Base-by-base conservation (phyloP, 2,797 vertebrate species). In the Anguilla obscura region DNA sequence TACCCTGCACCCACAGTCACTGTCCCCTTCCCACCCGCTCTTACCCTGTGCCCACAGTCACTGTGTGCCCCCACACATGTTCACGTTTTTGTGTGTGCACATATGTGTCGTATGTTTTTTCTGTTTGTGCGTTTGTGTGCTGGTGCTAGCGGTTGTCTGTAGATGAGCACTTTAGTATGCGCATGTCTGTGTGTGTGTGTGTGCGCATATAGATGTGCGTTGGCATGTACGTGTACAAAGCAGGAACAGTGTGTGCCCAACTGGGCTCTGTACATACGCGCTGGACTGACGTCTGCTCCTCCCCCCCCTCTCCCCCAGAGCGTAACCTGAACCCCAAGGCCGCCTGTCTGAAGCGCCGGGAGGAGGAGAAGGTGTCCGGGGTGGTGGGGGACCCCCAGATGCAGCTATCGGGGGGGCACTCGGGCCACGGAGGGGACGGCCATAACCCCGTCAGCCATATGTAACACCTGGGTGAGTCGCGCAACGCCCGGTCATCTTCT, bases 291-390 rank as follows among this genome's bases (percentile, higher is more conserved):
- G 27, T 27, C 48, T 5, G 48, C 82, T 86, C 69, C 80, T 85
- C 74, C 74, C 89, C 85, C 87, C 88, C 87, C 89, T 84, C 87
- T 87, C 87, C 45, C 33, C 89, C 86, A 99, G 99, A 99, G 93
- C 97, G 99, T 87, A 99, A 99, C 94, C 97, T 99, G 91, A 99
- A 99, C 94, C 99, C 99, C 60, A 99, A 99, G 94, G 99, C 98
- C 0, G 99, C 99, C 87, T 99, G 99, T 96, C 94, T 99, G 97
- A 99, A 99, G 93, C 97, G 99, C 2, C 96, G 99, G 0, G 99
- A 99, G 93, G 99, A 99, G 88, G 99, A 99, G 93, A 99, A 99
- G 89, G 99, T 99, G 91, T 99, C 98, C 0, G 97, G 97, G 63
- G 98, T 99, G 88, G 98, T 97, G 48, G 97, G 97, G 63, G 99